phyloP scores from a whole-genome alignment of 2,113 vertebrate genomes.

The Ariopsis seemanni region DNA sequence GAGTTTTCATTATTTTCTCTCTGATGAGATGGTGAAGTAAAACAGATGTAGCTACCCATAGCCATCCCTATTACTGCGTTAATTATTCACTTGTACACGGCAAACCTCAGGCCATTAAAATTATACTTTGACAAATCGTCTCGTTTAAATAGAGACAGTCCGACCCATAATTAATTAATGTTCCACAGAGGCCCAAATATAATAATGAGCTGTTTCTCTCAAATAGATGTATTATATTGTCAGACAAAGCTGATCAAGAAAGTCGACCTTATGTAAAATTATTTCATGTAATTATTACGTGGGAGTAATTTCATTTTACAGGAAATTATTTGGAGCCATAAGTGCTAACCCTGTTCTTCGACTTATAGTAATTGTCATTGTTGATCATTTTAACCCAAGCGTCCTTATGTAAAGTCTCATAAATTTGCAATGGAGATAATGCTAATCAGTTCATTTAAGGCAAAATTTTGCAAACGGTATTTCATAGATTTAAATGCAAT shows the following conservation, averaged over 20 bases:
- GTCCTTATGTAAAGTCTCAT: not conserved
- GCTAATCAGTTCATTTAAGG: not conserved
- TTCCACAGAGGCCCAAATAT: conserved; percentile 16
- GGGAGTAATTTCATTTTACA: not conserved
- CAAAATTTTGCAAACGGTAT: not conserved
- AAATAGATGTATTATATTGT: not conserved
- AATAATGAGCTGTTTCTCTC: conserved; percentile 13
- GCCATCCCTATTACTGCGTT: not conserved
- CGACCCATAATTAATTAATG: conserved; percentile 6
- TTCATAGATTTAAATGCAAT: not conserved
- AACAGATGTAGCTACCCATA: conserved; percentile 39
- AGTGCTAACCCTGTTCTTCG: not conserved
- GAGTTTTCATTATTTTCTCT: not conserved
- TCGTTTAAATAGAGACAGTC: conserved; percentile 19
- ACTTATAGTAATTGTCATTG: too few relatives aligned
- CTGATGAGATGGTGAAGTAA: not conserved
- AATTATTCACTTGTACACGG: conserved; percentile 28
- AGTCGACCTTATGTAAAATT: conserved; percentile 4
- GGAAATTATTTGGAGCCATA: not conserved
- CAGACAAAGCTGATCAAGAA: not conserved
- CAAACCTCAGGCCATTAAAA: conserved; percentile 29
- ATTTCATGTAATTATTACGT: not conserved
- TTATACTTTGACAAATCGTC: conserved; percentile 10
- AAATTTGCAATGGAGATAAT: not conserved
- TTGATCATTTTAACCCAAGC: not conserved